Evolutionary conservation across 2,888 invertebrate species (phyloP).

Genomic region (Drosophila kambysellisi): DNA sequence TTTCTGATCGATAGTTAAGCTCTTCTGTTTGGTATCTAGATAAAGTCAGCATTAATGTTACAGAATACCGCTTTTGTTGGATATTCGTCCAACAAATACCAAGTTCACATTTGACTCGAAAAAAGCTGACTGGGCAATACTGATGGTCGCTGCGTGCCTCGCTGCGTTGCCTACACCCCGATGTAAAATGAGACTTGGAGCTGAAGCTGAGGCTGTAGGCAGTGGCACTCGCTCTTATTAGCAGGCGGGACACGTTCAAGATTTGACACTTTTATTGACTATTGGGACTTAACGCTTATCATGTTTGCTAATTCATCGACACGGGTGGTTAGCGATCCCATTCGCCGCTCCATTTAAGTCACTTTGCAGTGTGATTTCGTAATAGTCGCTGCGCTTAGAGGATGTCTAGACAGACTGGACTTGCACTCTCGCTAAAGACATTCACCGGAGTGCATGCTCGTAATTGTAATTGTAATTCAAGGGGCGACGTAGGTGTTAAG

Average conservation of each 20-base stretch:
- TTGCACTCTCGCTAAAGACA: slow-evolving; percentile 1
- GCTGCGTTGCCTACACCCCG: slow-evolving; percentile 2
- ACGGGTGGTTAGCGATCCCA: slow-evolving; percentile 8
- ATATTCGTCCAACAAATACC: background rate
- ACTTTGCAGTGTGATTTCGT: slow-evolving; percentile 39
- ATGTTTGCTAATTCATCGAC: slow-evolving; percentile 41
- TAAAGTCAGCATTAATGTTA: background rate
- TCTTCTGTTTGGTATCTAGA: background rate
- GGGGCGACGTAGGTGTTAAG: slow-evolving; percentile 59
- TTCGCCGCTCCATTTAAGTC: slow-evolving; percentile 24
- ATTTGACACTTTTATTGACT: slow-evolving; percentile 62
- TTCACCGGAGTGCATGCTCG: slow-evolving; percentile 23
- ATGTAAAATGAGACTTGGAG: slow-evolving; percentile 21
- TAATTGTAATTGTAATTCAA: slow-evolving; percentile 16
- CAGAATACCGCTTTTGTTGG: background rate
- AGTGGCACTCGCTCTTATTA: slow-evolving; percentile 31
- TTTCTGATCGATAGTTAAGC: background rate
- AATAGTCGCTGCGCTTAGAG: slow-evolving; percentile 27
- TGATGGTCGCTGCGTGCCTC: background rate
- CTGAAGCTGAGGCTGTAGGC: slow-evolving; percentile 33
- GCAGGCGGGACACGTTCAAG: slow-evolving; percentile 28
- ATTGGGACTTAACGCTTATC: slow-evolving; percentile 47
- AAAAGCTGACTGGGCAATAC: background rate
- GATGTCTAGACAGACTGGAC: slow-evolving; percentile 27
- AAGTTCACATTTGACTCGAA: background rate